A percentile compares a stretch with the other conserved stretches of the same genome.
These are phyloP conservation scores for Nysson spinosus DNA, from an alignment of 2,888 invertebrate genomes.

Conservation along the genomic window DNA sequence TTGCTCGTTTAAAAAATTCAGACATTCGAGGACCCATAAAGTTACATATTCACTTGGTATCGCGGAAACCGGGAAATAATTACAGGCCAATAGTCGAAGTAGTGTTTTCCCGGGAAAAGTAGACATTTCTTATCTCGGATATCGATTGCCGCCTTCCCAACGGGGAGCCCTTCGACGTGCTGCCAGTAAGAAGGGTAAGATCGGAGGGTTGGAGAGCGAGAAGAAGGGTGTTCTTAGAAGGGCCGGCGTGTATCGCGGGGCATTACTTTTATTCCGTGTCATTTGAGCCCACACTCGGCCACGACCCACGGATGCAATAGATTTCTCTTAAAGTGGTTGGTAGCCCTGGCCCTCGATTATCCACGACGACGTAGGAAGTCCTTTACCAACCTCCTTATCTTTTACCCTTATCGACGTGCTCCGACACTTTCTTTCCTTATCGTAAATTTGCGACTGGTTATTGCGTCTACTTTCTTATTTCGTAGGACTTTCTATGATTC, in stretches of 20 bases:
- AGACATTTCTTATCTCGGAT: constrained; percentile 70
- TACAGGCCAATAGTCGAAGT: background rate
- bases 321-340: constrained; percentile 74
- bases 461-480: too few relatives aligned
- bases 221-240: constrained; percentile 62
- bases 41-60: too few relatives aligned
- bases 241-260: constrained; percentile 67
- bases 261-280: constrained; percentile 78
- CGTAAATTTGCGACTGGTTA: too few relatives aligned
- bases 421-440: constrained; percentile 18
- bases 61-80: too few relatives aligned
- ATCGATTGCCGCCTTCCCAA: constrained; percentile 71
- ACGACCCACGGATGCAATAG: constrained; percentile 71
- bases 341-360: constrained; percentile 51
- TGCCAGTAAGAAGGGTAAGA: constrained; percentile 53
- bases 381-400: constrained; percentile 42
- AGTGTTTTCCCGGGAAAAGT: constrained; percentile 30
- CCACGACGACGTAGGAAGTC: constrained; percentile 32
- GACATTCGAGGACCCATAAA: too few relatives aligned
- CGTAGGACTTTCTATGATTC: too few relatives aligned
- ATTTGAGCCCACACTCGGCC: constrained; percentile 75
- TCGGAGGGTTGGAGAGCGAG: constrained; percentile 43
- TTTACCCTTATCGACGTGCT: constrained; percentile 36
- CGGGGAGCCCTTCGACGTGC: constrained; percentile 54
- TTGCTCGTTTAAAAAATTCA: too few relatives aligned